Conservation (phyloP, 2,888 invertebrate species). For the Spialia ferax region DNA sequence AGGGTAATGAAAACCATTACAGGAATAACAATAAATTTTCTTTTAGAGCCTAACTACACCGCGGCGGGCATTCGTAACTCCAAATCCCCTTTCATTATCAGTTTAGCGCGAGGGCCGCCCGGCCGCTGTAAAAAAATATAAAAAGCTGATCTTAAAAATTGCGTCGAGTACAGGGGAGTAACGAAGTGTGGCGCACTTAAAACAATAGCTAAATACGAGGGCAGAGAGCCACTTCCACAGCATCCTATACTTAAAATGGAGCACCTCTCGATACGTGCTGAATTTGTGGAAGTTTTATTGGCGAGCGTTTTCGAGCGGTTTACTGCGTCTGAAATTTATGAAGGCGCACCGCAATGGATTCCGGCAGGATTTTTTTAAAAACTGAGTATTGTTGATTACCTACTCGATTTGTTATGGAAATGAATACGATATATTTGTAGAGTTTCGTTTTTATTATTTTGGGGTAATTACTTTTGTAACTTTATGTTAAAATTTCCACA, state of each 20-base stretch:
- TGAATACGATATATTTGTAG: not conserved
- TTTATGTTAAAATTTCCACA: not conserved
- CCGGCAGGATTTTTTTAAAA: slow-evolving; percentile 66
- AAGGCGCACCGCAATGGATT: slow-evolving; percentile 68
- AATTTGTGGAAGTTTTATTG: slow-evolving; percentile 79
- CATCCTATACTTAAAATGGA: slow-evolving; percentile 74
- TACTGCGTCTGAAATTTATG: slow-evolving; percentile 77
- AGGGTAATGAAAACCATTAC: slow-evolving; percentile 72
- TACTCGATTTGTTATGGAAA: not conserved
- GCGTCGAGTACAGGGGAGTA: slow-evolving; percentile 78
- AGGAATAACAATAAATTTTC: slow-evolving; percentile 79
- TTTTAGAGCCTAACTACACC: slow-evolving; percentile 68
- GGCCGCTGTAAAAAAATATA: slow-evolving; percentile 74
- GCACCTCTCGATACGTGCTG: slow-evolving; percentile 83
- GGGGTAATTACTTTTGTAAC: no score
- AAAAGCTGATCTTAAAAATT: slow-evolving; percentile 76
- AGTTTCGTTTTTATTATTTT: not conserved
- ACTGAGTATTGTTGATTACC: no score
- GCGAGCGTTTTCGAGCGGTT: slow-evolving; percentile 66
- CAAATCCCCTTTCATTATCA: slow-evolving; percentile 77
- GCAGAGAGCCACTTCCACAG: slow-evolving; percentile 57
- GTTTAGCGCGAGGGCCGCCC: slow-evolving; percentile 78
- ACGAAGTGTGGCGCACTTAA: slow-evolving; percentile 84
- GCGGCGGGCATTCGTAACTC: slow-evolving; percentile 55
- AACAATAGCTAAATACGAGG: slow-evolving; percentile 84